Conservation (phyloP, 1,140 invertebrate species). For the Musca vetustissima region DNA sequence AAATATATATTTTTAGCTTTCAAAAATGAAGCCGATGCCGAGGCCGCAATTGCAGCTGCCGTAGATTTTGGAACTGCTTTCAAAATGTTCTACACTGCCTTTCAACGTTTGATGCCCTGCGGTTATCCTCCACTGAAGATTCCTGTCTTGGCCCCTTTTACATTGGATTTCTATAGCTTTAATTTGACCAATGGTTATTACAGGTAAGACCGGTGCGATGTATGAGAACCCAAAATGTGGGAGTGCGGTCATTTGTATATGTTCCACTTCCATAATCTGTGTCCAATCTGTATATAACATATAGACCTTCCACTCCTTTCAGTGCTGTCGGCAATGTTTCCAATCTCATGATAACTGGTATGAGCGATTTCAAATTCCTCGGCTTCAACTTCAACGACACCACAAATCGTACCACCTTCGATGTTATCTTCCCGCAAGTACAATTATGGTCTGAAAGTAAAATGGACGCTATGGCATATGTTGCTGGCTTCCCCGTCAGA, state of each 20-base stretch:
- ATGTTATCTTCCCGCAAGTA: constrained; percentile 36
- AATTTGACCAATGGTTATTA: background rate
- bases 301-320: too few relatives aligned
- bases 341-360: constrained; percentile 36
- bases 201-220: background rate
- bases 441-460: constrained; percentile 35
- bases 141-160: constrained; percentile 33
- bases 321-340: constrained; percentile 35
- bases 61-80: constrained; percentile 31
- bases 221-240: too few relatives aligned
- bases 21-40: background rate
- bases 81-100: constrained; percentile 33
- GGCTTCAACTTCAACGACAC: constrained; percentile 30
- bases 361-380: constrained; percentile 36
- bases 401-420: constrained; percentile 32
- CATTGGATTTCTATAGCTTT: background rate
- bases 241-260: background rate
- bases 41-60: background rate
- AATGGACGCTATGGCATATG: constrained; percentile 11
- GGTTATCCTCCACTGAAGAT: constrained; percentile 34
- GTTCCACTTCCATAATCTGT: too few relatives aligned
- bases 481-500: constrained; percentile 32
- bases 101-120: constrained; percentile 39
- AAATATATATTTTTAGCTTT: background rate
- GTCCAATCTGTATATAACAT: too few relatives aligned